Evolutionary conservation across 1,140 invertebrate species (phyloP), one percentile per base, ranked within the genome.

Genomic region (Eurytemora carolleeae): DNA sequence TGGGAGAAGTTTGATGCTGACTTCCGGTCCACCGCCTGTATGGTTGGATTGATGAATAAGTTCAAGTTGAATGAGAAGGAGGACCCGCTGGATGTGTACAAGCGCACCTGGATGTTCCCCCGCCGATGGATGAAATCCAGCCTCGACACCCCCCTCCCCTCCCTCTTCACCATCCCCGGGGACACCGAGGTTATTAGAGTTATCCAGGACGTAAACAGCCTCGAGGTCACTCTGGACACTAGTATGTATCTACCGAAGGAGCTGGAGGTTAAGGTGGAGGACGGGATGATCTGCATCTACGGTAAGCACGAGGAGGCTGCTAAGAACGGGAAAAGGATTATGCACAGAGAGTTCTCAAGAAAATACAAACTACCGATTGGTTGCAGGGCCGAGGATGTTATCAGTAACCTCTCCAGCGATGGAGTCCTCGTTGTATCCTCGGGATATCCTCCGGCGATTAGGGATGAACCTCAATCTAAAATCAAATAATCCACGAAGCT

Each of bases 391-490:
- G 61, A 64, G 18, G 19, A 24, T n/a, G 63, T 64, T n/a, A 21
- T 24, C 2, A 64, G 62, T 17, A 62, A 64, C 44, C 52, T 64
- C n/a, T 55, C 44, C 21, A 25, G 44, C 7, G 63, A 64, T 53
- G 63, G 63, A 7, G 57, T 64, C 15, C 44, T 64, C 17, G 52
- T 64, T 24, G 58, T 64, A n/a, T n/a, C n/a, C n/a, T n/a, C n/a
- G n/a, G n/a, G n/a, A n/a, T n/a, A n/a, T n/a, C n/a, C n/a, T n/a
- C n/a, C n/a, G n/a, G n/a, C n/a, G n/a, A n/a, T n/a, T n/a, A n/a
- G n/a, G n/a, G n/a, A n/a, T n/a, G n/a, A n/a, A n/a, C n/a, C n/a
- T n/a, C n/a, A n/a, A n/a, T n/a, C n/a, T n/a, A n/a, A n/a, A n/a
- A n/a, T n/a, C n/a, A n/a, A n/a, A n/a, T n/a, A n/a, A n/a, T n/a